phyloP scores from a whole-genome alignment of 2,888 invertebrate species.

The Hemaris fuciformis region DNA sequence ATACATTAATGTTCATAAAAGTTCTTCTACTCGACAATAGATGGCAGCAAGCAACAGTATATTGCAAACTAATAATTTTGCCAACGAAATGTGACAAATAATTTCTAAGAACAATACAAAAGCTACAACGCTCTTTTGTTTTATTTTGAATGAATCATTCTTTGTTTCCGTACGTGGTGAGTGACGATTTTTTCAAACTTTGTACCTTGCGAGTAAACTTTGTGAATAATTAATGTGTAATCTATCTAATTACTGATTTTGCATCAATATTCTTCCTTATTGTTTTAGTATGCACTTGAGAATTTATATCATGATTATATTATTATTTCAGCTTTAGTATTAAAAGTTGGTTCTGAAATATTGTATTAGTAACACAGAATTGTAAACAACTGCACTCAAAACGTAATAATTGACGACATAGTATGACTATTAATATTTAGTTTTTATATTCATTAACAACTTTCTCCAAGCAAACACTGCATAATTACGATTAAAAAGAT shows the following conservation, averaged over 20 bases:
- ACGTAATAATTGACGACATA: too few species aligned
- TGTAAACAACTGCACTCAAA: too few species aligned
- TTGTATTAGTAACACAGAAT: too few species aligned
- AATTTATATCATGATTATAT: not conserved
- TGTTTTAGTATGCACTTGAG: not conserved
- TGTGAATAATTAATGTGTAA: not conserved
- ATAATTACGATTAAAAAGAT: not conserved
- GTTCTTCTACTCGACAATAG: slow-evolving; percentile 11
- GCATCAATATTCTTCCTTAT: not conserved
- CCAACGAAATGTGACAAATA: slow-evolving; percentile 3
- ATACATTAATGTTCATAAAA: slow-evolving; percentile 12
- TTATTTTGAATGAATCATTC: slow-evolving; percentile 9
- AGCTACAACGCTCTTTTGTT: slow-evolving; percentile 9
- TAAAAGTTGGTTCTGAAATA: too few species aligned
- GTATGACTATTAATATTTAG: not conserved
- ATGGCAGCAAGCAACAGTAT: not conserved
- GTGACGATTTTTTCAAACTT: not conserved
- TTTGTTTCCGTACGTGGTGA: not conserved
- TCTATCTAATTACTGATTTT: not conserved
- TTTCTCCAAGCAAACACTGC: not conserved
- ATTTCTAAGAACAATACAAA: slow-evolving; percentile 9
- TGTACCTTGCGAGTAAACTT: not conserved
- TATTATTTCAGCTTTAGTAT: too few species aligned
- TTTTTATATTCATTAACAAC: not conserved
- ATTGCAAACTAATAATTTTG: not conserved